These are phyloP conservation scores for Aegypius monachus DNA, from an alignment of 2,113 vertebrate genomes.

Conservation along the genomic window DNA sequence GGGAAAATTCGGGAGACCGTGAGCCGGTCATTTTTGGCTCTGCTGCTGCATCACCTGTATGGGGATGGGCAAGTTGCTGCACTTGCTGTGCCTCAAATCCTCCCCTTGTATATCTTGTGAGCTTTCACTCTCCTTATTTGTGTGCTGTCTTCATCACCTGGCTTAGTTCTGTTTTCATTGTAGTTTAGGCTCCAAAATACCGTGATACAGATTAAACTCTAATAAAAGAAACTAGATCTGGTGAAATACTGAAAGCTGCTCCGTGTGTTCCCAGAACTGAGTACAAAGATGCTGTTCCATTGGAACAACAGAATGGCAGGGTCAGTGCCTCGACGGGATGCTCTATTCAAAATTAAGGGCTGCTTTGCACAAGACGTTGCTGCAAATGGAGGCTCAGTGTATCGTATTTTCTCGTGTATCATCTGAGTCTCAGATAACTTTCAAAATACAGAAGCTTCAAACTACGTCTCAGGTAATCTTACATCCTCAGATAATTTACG, in stretches of 20 bases:
- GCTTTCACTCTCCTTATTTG: background rate
- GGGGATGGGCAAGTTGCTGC: background rate
- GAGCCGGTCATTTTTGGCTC: background rate
- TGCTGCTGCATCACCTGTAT: background rate
- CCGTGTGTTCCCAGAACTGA: background rate
- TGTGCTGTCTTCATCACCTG: background rate
- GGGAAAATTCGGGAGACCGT: background rate
- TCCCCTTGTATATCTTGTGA: background rate
- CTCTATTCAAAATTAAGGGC: rapidly evolving
- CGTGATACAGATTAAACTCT: background rate
- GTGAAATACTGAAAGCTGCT: background rate
- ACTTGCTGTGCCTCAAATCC: background rate
- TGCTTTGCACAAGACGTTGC: rapidly evolving
- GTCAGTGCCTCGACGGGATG: rapidly evolving
- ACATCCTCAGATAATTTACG: rapidly evolving
- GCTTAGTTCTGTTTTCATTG: rapidly evolving
- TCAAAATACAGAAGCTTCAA: background rate
- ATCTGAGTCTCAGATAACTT: background rate
- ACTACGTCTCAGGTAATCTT: background rate
- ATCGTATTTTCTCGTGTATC: rapidly evolving
- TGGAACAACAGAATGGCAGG: background rate
- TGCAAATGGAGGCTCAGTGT: background rate
- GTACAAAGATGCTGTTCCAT: background rate
- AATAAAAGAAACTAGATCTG: background rate
- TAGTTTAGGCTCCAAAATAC: background rate